These are phyloP conservation scores for Galeopsomyia nigrocyanea DNA, from an alignment of 2,888 invertebrate genomes.

Conservation along the genomic window DNA sequence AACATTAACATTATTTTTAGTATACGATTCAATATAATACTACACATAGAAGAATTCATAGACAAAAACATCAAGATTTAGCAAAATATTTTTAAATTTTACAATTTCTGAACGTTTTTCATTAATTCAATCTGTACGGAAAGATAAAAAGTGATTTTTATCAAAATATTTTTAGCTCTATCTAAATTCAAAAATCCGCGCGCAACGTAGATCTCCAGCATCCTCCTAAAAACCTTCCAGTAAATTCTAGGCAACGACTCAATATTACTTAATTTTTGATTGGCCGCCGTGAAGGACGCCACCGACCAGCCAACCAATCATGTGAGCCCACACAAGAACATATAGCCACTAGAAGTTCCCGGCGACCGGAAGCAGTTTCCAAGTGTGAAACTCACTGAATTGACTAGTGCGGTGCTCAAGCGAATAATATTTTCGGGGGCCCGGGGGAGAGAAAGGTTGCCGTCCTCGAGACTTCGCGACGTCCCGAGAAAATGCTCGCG, in stretches of 20 bases:
- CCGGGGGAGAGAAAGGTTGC: constrained; percentile 21
- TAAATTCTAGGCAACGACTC: constrained; percentile 25
- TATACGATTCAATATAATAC: no score
- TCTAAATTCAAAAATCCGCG: constrained; percentile 15
- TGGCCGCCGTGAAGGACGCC: constrained; percentile 35
- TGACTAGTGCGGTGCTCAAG: constrained; percentile 24
- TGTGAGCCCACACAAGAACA: background rate
- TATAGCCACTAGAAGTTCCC: background rate
- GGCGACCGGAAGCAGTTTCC: constrained; percentile 1
- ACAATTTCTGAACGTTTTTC: no score
- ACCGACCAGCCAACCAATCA: constrained; percentile 1
- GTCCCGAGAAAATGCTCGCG: constrained; percentile 13
- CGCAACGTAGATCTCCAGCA: background rate
- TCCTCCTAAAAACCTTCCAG: constrained; percentile 22
- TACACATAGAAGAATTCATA: no score
- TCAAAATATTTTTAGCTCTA: background rate
- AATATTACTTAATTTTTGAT: background rate
- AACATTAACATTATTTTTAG: no score
- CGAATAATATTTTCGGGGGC: constrained; percentile 14
- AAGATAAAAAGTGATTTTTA: no score
- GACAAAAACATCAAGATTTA: no score
- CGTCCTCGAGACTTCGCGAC: background rate
- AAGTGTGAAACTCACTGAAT: background rate
- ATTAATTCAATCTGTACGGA: no score
- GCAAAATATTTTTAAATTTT: no score